phyloP scores from a whole-genome alignment of 2,113 vertebrate genomes.

The Sander lucioperca region DNA sequence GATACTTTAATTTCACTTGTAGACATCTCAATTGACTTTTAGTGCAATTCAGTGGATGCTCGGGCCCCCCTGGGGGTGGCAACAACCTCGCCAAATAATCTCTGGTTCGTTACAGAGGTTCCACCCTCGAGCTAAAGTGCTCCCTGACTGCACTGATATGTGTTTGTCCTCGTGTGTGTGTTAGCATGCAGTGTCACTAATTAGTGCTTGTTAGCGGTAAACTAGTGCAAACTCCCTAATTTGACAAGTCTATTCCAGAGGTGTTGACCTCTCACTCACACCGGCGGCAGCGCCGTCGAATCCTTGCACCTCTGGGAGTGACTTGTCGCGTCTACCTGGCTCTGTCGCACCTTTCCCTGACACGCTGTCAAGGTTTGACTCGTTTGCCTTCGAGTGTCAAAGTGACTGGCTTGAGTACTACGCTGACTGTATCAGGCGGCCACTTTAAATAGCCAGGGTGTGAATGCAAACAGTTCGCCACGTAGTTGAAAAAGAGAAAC shows the following conservation, averaged over 20 bases:
- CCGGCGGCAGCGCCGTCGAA: conserved; percentile 59
- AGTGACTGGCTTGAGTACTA: conserved; percentile 10
- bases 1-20: background rate
- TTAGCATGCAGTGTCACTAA: conserved; percentile 71
- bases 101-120: conserved; percentile 36
- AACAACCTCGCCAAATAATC: conserved; percentile 49
- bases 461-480: conserved; percentile 28
- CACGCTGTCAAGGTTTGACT: conserved; percentile 60
- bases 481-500: conserved; percentile 31
- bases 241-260: conserved; percentile 82
- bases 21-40: conserved; percentile 25
- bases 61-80: background rate
- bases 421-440: background rate
- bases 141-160: conserved; percentile 20
- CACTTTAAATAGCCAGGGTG: conserved; percentile 38
- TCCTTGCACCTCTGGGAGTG: conserved; percentile 56
- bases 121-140: background rate
- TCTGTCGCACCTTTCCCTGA: conserved; percentile 60
- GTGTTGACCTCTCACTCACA: conserved; percentile 81
- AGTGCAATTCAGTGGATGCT: background rate
- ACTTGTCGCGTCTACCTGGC: conserved; percentile 74
- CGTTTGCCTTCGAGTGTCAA: background rate
- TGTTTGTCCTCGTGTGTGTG: conserved; percentile 14
- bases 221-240: conserved; percentile 77
- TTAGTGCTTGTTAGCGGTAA: conserved; percentile 81